Conservation (phyloP, 1,140 invertebrate species). For the Triops longicaudatus region DNA sequence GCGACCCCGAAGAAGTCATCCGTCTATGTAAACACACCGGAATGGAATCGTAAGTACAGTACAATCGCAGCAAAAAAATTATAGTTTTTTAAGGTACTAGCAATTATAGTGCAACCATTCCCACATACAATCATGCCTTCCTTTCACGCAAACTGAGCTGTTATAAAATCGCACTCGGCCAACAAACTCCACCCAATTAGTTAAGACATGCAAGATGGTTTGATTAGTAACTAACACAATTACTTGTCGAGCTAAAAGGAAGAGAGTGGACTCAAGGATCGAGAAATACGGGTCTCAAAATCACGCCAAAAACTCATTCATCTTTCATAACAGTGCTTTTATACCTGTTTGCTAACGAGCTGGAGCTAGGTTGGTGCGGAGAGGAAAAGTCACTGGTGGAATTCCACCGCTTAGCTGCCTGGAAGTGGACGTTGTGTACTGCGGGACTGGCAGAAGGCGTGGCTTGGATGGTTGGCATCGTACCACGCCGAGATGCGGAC, state of each 20-base stretch:
- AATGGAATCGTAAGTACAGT: neutral
- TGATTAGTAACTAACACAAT: conserved; percentile 2
- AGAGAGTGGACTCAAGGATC: no score
- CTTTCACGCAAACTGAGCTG: neutral
- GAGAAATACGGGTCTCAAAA: neutral
- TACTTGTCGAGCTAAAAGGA: neutral
- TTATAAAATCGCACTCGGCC: neutral
- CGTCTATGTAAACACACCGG: neutral
- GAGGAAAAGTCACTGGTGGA: conserved; percentile 66
- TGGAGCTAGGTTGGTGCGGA: conserved; percentile 33
- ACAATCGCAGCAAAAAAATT: no score
- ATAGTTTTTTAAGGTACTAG: neutral
- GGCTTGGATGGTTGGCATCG: conserved; percentile 35
- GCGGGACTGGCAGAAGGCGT: conserved; percentile 28
- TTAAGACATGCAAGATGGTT: neutral
- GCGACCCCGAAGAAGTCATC: conserved; percentile 19
- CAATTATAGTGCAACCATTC: neutral
- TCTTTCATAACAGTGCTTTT: neutral
- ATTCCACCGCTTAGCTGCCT: conserved; percentile 63
- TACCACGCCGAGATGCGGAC: conserved; percentile 21
- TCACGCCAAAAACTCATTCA: conserved; percentile 1
- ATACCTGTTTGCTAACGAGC: conserved; percentile 48
- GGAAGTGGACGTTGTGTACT: conserved; percentile 32
- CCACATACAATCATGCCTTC: neutral
- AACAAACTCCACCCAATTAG: neutral